phyloP scores from a whole-genome alignment of 2,113 vertebrate genomes.

The Strix uralensis region DNA sequence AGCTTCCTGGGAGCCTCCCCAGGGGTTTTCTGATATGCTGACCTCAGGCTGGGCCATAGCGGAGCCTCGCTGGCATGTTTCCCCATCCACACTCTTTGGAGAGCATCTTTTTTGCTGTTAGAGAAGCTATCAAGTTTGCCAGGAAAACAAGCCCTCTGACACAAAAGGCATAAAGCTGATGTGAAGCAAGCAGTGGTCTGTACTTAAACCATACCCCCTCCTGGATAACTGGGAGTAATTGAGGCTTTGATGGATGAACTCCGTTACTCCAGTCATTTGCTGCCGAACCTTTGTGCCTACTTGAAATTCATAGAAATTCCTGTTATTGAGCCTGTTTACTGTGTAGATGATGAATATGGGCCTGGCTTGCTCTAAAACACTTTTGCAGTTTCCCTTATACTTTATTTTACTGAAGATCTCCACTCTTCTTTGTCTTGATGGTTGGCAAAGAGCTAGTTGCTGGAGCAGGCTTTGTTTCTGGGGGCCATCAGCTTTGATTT shows the following conservation, averaged over 20 bases:
- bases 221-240: background rate
- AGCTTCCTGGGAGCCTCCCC: background rate
- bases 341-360: background rate
- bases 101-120: background rate
- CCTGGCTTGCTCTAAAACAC: background rate
- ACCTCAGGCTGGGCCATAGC: background rate
- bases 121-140: background rate
- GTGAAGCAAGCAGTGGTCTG: background rate
- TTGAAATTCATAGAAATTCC: constrained; percentile 55
- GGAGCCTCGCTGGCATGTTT: background rate
- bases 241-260: constrained; percentile 46
- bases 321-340: constrained; percentile 29
- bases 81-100: background rate
- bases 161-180: background rate
- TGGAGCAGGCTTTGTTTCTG: background rate
- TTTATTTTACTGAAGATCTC: background rate
- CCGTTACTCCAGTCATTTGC: background rate
- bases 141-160: constrained; percentile 23
- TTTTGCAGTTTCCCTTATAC: background rate
- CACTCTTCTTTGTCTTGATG: background rate
- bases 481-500: background rate
- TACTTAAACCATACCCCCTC: background rate
- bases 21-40: background rate
- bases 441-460: background rate
- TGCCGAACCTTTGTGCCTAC: background rate